These are phyloP conservation scores for Numenius phaeopus DNA, from an alignment of 2,797 vertebrate species.

Conservation along the genomic window DNA sequence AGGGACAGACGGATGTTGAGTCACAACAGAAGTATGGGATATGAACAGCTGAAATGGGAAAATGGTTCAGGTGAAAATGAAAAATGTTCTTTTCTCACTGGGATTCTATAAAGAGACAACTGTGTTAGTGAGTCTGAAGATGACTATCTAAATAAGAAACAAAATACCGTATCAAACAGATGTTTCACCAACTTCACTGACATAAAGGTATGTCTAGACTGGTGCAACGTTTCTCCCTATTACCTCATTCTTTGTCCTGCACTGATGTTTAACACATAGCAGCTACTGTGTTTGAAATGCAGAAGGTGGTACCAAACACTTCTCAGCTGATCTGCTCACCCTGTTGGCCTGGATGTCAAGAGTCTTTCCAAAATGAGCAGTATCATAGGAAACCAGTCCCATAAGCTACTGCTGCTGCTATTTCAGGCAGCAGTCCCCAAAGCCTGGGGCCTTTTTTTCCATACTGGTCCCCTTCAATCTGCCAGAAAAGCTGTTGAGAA, in stretches of 20 bases:
- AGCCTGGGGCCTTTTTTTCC: background rate
- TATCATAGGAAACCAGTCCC: background rate
- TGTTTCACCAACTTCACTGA: background rate
- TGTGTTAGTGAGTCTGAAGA: background rate
- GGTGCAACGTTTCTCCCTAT: background rate
- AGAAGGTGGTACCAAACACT: background rate
- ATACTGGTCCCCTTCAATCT: background rate
- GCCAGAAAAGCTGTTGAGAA: background rate
- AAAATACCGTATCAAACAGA: background rate
- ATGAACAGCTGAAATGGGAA: background rate
- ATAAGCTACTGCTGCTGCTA: background rate
- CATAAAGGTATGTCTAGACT: background rate
- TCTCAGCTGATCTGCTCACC: background rate
- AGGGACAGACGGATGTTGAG: background rate
- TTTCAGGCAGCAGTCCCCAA: background rate
- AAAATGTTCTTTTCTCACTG: background rate
- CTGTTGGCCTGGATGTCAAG: background rate
- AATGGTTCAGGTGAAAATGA: background rate
- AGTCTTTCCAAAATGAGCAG: background rate
- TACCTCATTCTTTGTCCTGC: background rate
- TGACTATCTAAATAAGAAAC: background rate
- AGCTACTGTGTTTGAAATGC: background rate
- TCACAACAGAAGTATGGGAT: background rate
- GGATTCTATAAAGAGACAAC: background rate
- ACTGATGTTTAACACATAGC: background rate